phyloP scores from a whole-genome alignment of 1,140 invertebrate species.

The Ridgeia piscesae region DNA sequence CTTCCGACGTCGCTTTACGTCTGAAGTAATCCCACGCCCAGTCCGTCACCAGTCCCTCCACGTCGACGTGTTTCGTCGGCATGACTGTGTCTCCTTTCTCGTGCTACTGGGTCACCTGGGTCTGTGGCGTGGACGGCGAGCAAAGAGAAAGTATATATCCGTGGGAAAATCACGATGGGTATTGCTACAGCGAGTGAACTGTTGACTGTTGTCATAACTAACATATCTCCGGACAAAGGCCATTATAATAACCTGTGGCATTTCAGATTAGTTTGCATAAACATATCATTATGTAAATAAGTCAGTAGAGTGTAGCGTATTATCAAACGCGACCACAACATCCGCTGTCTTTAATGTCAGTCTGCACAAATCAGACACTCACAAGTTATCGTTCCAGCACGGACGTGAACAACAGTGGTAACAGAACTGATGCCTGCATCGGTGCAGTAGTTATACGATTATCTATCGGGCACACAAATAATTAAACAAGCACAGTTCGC shows the following conservation, averaged over 20 bases:
- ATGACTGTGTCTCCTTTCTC: background rate
- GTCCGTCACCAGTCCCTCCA: conserved; percentile 20
- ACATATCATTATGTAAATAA: background rate
- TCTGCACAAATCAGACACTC: background rate
- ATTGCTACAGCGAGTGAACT: background rate
- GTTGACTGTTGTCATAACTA: background rate
- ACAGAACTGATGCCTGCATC: too few species aligned
- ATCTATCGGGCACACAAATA: background rate
- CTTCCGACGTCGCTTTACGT: conserved; percentile 10
- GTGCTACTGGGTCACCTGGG: background rate
- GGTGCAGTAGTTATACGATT: background rate
- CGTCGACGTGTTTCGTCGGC: conserved; percentile 17
- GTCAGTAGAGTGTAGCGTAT: background rate
- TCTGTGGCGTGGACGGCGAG: background rate
- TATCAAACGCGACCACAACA: background rate
- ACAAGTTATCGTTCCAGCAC: background rate
- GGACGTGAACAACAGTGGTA: background rate
- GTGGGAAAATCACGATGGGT: background rate
- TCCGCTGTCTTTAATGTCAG: background rate
- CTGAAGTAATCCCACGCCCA: conserved; percentile 24
- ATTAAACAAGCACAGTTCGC: background rate
- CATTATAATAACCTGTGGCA: too few species aligned
- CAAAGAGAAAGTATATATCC: background rate
- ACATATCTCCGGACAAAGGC: too few species aligned
- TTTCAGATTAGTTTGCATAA: background rate